A percentile compares a stretch with the other conserved stretches of the same genome.
These are phyloP conservation scores for Teleogryllus occipitalis DNA, from an alignment of 1,140 invertebrate genomes.

Conservation along the genomic window DNA sequence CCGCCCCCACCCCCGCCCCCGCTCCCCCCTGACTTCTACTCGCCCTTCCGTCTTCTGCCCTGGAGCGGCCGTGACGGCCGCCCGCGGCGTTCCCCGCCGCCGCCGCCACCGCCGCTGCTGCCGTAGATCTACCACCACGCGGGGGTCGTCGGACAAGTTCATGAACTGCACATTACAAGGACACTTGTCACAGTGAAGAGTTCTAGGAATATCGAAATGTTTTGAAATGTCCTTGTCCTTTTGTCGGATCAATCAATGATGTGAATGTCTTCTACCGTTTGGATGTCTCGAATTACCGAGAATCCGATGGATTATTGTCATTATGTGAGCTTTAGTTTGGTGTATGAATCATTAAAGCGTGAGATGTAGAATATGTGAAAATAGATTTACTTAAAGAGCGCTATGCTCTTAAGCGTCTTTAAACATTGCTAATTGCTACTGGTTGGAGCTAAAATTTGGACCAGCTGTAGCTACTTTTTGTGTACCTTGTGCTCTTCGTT, in stretches of 20 bases:
- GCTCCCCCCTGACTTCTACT: not conserved
- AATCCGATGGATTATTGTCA: not conserved
- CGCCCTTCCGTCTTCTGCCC: not conserved
- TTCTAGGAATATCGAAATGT: not conserved
- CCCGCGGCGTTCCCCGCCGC: too few relatives aligned
- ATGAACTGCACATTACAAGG: not conserved
- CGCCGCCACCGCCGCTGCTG: not conserved
- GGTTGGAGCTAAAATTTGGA: not conserved
- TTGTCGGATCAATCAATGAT: conserved; percentile 1
- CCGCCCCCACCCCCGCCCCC: too few relatives aligned
- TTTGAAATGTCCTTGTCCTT: not conserved
- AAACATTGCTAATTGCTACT: not conserved
- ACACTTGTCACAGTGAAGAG: not conserved
- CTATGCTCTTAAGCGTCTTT: not conserved
- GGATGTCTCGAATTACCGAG: not conserved
- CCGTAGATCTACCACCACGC: too few relatives aligned
- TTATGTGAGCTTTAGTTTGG: not conserved
- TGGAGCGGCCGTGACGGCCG: not conserved
- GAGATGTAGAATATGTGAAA: not conserved
- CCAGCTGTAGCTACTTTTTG: conserved; percentile 1
- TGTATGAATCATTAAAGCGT: not conserved
- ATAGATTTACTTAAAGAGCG: not conserved
- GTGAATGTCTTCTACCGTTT: conserved; percentile 1
- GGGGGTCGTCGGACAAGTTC: too few relatives aligned
- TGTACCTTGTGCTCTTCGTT: conserved; percentile 3